These are phyloP conservation scores for Mesodorylaimus sp. DNA, from an alignment of 2,888 invertebrate species.

Conservation along the genomic window DNA sequence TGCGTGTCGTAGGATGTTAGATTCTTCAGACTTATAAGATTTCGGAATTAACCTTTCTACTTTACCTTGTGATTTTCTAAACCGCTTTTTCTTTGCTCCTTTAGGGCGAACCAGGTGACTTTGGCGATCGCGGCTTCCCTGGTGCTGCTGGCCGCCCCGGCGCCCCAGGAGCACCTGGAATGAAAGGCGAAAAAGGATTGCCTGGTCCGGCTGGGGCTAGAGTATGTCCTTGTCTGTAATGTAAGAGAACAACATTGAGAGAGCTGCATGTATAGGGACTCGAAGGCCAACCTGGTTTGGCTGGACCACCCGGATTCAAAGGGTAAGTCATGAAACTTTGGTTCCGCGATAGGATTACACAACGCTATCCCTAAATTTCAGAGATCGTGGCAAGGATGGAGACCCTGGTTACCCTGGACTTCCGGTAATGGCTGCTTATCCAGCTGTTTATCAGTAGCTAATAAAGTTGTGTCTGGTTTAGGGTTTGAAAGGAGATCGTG, in stretches of 20 bases:
- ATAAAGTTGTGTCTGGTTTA: neutral
- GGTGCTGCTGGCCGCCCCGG: constrained; percentile 40
- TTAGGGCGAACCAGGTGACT: constrained; percentile 28
- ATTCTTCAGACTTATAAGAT: no score
- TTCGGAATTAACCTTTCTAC: no score
- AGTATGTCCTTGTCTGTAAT: constrained; percentile 39
- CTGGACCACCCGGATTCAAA: constrained; percentile 33
- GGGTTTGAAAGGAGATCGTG: constrained; percentile 11
- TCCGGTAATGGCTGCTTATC: constrained; percentile 13
- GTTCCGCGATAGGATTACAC: neutral
- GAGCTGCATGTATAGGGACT: neutral
- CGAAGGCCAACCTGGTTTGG: constrained; percentile 38
- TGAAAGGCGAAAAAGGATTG: constrained; percentile 49
- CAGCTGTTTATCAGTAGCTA: neutral
- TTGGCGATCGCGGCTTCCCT: constrained; percentile 17
- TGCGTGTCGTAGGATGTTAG: no score
- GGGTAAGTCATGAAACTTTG: constrained; percentile 13
- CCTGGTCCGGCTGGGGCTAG: constrained; percentile 59
- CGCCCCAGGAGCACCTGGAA: constrained; percentile 35
- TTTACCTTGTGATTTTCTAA: no score
- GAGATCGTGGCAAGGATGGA: constrained; percentile 26
- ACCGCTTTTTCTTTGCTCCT: no score
- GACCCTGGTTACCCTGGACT: constrained; percentile 18
- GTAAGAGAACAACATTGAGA: neutral
- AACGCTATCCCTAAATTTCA: neutral